phyloP scores from a whole-genome alignment of 2,888 invertebrate genomes.

The Dasysyrphus tricinctus region DNA sequence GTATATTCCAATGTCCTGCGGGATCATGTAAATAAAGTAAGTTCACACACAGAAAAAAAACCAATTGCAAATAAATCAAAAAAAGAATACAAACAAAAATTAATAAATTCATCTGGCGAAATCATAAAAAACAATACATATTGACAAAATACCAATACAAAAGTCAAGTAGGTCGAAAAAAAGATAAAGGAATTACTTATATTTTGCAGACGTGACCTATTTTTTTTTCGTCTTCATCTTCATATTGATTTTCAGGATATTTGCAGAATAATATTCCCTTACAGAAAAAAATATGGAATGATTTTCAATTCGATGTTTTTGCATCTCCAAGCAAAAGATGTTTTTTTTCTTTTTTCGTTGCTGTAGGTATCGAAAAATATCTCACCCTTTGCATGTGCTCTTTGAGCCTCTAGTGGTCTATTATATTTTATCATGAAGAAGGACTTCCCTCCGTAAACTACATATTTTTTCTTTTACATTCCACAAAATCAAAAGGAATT shows the following conservation, averaged over 20 bases:
- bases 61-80: not conserved
- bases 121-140: not conserved
- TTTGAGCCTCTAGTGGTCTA: slow-evolving; percentile 27
- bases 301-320: slow-evolving; percentile 1
- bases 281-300: not conserved
- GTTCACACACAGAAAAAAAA: slow-evolving; percentile 73
- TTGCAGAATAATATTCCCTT: not conserved
- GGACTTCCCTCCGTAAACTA: not conserved
- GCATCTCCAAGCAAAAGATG: not conserved
- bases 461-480: not conserved
- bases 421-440: slow-evolving; percentile 7
- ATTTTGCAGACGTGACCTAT: not conserved
- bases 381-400: not conserved
- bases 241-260: slow-evolving; percentile 2
- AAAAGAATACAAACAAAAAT: not conserved
- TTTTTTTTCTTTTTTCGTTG: not conserved
- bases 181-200: not conserved
- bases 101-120: slow-evolving; percentile 4
- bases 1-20: slow-evolving; percentile 92
- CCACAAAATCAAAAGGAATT: slow-evolving; percentile 64
- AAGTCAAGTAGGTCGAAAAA: not conserved
- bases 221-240: not conserved
- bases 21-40: slow-evolving; percentile 92
- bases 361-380: not conserved
- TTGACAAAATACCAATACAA: slow-evolving; percentile 15